These are phyloP conservation scores for Pyrocoelia pectoralis DNA, from an alignment of 2,888 invertebrate species.

Conservation along the genomic window DNA sequence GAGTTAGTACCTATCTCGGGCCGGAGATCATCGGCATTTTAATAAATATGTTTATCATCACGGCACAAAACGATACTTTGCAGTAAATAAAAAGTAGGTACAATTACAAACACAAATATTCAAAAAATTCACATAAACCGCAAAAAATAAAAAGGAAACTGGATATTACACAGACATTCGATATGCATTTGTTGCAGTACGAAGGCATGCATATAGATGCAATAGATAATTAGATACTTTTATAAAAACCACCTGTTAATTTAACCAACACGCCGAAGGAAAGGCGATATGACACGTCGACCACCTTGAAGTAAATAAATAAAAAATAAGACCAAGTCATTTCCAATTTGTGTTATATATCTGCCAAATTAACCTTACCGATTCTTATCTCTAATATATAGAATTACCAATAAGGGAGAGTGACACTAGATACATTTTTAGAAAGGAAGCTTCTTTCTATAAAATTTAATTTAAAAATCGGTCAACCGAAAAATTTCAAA, in stretches of 20 bases:
- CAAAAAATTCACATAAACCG: slow-evolving; percentile 21
- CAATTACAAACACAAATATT: slow-evolving; percentile 16
- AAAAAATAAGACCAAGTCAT: slow-evolving; percentile 41
- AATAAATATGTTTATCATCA: no score
- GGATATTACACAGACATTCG: slow-evolving; percentile 35
- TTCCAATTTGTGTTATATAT: slow-evolving; percentile 46
- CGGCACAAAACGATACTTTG: not conserved
- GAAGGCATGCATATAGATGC: slow-evolving; percentile 46
- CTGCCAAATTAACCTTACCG: slow-evolving; percentile 48
- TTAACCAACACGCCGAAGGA: slow-evolving; percentile 35
- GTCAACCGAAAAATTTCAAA: slow-evolving; percentile 16
- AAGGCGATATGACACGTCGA: slow-evolving; percentile 43
- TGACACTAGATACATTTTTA: slow-evolving; percentile 8
- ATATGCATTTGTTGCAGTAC: slow-evolving; percentile 44
- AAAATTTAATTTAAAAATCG: slow-evolving; percentile 23
- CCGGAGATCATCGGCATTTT: no score
- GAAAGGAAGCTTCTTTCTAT: slow-evolving; percentile 2
- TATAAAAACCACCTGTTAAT: slow-evolving; percentile 47
- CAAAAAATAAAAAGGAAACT: slow-evolving; percentile 29
- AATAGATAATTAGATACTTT: slow-evolving; percentile 45
- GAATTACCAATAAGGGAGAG: slow-evolving; percentile 18
- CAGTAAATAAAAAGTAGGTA: not conserved
- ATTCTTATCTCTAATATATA: slow-evolving; percentile 37
- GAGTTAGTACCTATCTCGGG: not conserved
- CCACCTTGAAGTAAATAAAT: slow-evolving; percentile 42